Evolutionary conservation across 2,797 vertebrate species (phyloP).

Genomic region (Pipistrellus pygmaeus): DNA sequence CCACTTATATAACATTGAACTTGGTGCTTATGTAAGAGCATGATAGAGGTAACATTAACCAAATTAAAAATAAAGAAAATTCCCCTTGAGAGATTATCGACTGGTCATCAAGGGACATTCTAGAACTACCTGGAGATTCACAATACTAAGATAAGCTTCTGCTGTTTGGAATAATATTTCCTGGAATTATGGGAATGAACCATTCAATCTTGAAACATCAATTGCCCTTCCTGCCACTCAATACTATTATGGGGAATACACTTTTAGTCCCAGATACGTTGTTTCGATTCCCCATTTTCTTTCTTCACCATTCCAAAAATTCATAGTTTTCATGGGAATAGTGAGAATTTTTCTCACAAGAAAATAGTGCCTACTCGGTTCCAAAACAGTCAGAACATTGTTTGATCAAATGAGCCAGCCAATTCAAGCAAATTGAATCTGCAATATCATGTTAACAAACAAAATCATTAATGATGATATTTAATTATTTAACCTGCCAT

Average conservation of each 20-base stretch:
- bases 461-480: background rate
- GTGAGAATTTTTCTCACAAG: background rate
- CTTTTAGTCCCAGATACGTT: background rate
- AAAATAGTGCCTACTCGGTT: background rate
- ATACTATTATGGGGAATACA: background rate
- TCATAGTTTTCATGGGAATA: background rate
- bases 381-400: background rate
- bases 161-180: background rate
- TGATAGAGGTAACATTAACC: conserved; percentile 4
- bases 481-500: background rate
- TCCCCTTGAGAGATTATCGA: background rate
- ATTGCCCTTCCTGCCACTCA: background rate
- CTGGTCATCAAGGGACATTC: background rate
- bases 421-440: background rate
- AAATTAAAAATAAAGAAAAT: conserved; percentile 41
- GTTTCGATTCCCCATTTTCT: background rate
- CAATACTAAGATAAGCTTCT: background rate
- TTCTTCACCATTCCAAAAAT: background rate
- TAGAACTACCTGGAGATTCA: conserved; percentile 23
- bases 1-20: conserved; percentile 43
- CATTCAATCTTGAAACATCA: conserved; percentile 43
- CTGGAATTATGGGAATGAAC: background rate
- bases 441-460: background rate
- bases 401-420: background rate
- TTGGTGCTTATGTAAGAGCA: conserved; percentile 28